Evolutionary conservation across 2,797 vertebrate genomes (phyloP).

Genomic region (Cryptoblepharus egeriae): DNA sequence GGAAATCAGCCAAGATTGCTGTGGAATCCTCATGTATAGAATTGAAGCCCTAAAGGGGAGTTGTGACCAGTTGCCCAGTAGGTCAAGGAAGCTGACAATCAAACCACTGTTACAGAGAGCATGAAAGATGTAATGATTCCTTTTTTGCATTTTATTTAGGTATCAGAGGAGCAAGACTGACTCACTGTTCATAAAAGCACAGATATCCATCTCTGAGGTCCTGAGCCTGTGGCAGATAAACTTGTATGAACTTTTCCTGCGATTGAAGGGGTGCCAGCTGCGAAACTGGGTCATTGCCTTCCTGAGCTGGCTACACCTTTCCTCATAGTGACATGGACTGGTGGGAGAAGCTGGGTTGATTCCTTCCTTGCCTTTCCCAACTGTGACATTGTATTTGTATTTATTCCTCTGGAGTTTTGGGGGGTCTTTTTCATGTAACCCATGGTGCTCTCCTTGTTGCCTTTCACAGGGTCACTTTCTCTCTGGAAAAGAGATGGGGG

Average conservation of each 20-base stretch:
- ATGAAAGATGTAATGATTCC: slow-evolving; percentile 37
- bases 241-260: slow-evolving; percentile 85
- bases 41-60: too few species aligned
- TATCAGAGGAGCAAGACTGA: slow-evolving; percentile 83
- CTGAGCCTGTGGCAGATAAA: slow-evolving; percentile 85
- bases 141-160: slow-evolving; percentile 75
- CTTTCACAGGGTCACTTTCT: slow-evolving; percentile 28
- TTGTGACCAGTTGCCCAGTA: too few species aligned
- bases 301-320: slow-evolving; percentile 72
- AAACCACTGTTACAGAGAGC: not conserved
- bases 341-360: slow-evolving; percentile 31
- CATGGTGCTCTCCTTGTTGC: slow-evolving; percentile 31
- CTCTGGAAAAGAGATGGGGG: slow-evolving; percentile 15
- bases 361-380: slow-evolving; percentile 41
- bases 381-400: slow-evolving; percentile 27
- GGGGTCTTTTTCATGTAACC: slow-evolving; percentile 41
- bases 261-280: slow-evolving; percentile 78
- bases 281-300: slow-evolving; percentile 78
- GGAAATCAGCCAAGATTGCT: too few species aligned
- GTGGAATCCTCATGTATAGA: too few species aligned
- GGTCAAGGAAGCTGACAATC: too few species aligned
- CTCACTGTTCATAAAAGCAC: slow-evolving; percentile 78
- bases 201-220: slow-evolving; percentile 83
- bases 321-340: slow-evolving; percentile 48
- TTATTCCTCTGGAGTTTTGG: slow-evolving; percentile 28